Evolutionary conservation across 1,140 invertebrate species (phyloP).

Genomic region (Lordiphosa stackelbergi): DNA sequence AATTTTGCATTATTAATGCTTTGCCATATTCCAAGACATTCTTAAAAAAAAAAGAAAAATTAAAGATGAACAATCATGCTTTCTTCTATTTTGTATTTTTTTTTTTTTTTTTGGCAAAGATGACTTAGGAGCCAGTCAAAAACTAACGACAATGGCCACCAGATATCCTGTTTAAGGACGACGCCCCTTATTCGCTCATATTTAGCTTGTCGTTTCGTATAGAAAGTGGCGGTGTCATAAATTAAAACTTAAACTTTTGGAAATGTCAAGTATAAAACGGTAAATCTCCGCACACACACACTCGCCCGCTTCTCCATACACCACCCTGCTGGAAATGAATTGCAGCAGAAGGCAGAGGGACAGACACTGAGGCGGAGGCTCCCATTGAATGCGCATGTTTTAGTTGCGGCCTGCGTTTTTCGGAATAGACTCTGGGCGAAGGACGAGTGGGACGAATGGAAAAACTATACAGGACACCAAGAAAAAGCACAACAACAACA

Average conservation of each 20-base stretch:
- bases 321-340: slow-evolving; percentile 62
- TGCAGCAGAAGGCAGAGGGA: slow-evolving; percentile 40
- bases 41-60: no score
- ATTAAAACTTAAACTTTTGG: slow-evolving; percentile 77
- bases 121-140: slow-evolving; percentile 3
- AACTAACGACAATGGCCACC: slow-evolving; percentile 54
- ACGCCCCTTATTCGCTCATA: slow-evolving; percentile 53
- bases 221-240: slow-evolving; percentile 77
- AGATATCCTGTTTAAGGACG: slow-evolving; percentile 66
- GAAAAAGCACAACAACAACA: slow-evolving; percentile 65
- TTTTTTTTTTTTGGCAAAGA: no score
- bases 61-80: no score
- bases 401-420: slow-evolving; percentile 61
- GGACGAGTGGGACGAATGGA: slow-evolving; percentile 15
- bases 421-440: slow-evolving; percentile 18
- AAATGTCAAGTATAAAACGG: slow-evolving; percentile 77
- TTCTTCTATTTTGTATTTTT: no score
- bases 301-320: slow-evolving; percentile 32
- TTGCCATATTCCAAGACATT: no score
- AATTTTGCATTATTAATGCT: no score
- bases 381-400: slow-evolving; percentile 74
- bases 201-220: slow-evolving; percentile 66
- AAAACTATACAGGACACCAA: slow-evolving; percentile 59
- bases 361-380: slow-evolving; percentile 13
- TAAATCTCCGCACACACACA: slow-evolving; percentile 69